Evolutionary conservation across 2,888 invertebrate species (phyloP).

Genomic region (Heliconius hortense): DNA sequence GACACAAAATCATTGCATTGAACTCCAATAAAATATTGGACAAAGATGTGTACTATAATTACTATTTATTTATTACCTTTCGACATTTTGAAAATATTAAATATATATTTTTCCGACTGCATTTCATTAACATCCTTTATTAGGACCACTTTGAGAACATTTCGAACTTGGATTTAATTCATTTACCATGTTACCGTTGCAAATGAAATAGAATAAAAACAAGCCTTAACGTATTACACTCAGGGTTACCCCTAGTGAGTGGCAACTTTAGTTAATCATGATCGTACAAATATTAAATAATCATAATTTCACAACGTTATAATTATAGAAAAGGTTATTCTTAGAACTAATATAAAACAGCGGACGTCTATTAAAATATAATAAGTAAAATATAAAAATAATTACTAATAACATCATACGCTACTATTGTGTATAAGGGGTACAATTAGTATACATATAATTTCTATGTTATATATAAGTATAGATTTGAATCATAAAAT

Average conservation of each 20-base stretch:
- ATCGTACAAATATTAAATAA: too few relatives aligned
- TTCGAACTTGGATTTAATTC: not conserved
- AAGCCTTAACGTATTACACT: not conserved
- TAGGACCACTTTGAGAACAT: not conserved
- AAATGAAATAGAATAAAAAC: conserved; percentile 25
- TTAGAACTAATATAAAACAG: not conserved
- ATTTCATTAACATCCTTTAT: not conserved
- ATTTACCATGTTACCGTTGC: conserved; percentile 18
- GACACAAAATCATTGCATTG: too few relatives aligned
- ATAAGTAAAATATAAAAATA: not conserved
- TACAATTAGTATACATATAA: too few relatives aligned
- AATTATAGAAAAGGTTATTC: not conserved
- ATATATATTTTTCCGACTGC: not conserved
- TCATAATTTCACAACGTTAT: not conserved
- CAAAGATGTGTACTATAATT: not conserved
- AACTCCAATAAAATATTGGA: too few relatives aligned
- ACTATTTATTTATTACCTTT: not conserved
- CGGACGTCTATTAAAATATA: too few relatives aligned
- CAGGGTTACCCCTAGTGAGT: conserved; percentile 7
- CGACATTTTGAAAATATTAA: not conserved
- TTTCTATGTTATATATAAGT: too few relatives aligned
- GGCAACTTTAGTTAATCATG: not conserved
- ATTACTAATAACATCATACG: too few relatives aligned
- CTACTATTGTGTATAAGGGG: too few relatives aligned
- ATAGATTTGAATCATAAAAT: not conserved